Evolutionary conservation across 2,113 vertebrate species (phyloP), one percentile per base, ranked within the genome.

Genomic region (Castor canadensis): DNA sequence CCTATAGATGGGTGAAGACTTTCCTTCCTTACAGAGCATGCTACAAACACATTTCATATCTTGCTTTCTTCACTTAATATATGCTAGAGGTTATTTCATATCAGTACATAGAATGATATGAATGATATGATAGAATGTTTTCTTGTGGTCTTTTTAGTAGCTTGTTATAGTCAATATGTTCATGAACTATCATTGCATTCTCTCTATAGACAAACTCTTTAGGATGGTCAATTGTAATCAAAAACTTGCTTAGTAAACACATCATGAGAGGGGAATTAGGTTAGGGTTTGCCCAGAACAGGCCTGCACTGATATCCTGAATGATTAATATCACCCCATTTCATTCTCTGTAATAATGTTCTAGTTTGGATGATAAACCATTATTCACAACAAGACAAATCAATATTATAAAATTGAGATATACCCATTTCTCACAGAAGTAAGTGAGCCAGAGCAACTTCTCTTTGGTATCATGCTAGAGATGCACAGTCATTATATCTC

Each of bases 181-280:
- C 45, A 49, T 19, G 19, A 84, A 66, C 60, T 40, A 82, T 45
- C 35, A 56, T 47, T 19, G 72, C 47, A 77, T 72, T 89, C 54
- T 95, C 73, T 89, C n/a, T 84, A 32, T 12, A 80, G n/a, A 73
- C 32, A 75, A 92, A 79, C 43, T 82, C 52, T 87, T 30, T 40
- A 95, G 19, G n/a, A 86, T 80, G 3, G 54, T 38, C 40, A 47
- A 62, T 0, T 69, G 24, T 38, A 56, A 75, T 56, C 35, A 86
- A 93, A 96, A 86, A 47, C 75, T 75, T 75, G 9, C 43, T 84
- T 71, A 92, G 43, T 62, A 64, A 92, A 92, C 9, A 79, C 6
- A 81, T 49, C 54, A 89, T 67, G 67, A 30, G 12, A 66, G 30
- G n/a, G 13, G 47, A 81, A 81, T 35, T 83, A 9, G 19, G 7